Evolutionary conservation across 64 coral and sea anemone species (phyloP), one percentile per base, ranked within the genome.

Genomic region (Montipora efflorescens): DNA sequence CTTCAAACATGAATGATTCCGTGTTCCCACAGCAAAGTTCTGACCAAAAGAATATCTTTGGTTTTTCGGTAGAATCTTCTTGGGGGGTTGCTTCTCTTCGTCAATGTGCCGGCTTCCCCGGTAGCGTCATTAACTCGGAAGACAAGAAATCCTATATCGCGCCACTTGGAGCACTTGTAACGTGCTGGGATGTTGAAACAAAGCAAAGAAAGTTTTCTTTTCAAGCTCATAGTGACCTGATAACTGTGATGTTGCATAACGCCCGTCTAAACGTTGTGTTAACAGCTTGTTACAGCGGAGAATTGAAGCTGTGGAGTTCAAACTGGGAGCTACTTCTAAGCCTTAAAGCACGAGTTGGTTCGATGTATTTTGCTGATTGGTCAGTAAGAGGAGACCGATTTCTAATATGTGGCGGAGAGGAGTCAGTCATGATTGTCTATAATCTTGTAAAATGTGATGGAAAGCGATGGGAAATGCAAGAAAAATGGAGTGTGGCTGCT

Each of bases 171-270:
- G 82, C 96, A 1, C 28, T 91, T 67, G 82, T 97, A 22, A 83
- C 95, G 2, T 91, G 86, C 84, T 97, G 96, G 96, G 92, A 97
- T 19, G 82, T 97, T 9, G 83, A 78, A 68, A 89, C 52, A 25
- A 90, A 49, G 23, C 23, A 95, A 59, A 88, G 89, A 45, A 91
- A 71, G 48, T 69, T 76, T 77, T 89, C 87, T 10, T 97, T 97
- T 43, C 96, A 97, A 88, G 96, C 89, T 5, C 96, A 97, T 45
- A 97, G 86, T 61, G 96, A 97, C 67, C 80, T 97, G 25, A 95
- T 97, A 28, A 97, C 91, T 51, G 87, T 90, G 10, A 80, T 97
- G 89, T 64, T 92, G 3, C 88, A 97, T 76, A 97, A 94, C 18
- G 7, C 28, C 25, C 76, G 64, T 28, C 59, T 92, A 5, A 59